A percentile compares a stretch with the other conserved stretches of the same genome.
phyloP scores from a whole-genome alignment of 2,797 vertebrate genomes.

The Botia kubotai region DNA sequence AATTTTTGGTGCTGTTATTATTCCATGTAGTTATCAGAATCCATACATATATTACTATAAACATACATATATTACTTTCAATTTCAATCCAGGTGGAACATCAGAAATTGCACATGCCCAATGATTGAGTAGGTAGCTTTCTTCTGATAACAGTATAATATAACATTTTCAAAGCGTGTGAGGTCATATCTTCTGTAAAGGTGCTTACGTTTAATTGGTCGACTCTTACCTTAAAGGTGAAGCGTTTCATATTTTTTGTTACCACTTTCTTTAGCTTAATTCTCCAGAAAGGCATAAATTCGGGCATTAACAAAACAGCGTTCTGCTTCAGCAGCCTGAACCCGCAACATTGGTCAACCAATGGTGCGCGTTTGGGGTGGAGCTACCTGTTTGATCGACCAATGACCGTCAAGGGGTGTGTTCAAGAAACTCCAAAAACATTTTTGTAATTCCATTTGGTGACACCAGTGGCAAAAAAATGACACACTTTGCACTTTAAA shows the following conservation, averaged over 20 bases:
- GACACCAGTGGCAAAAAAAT: too few species aligned
- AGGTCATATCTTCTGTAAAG: slow-evolving; percentile 47
- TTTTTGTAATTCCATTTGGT: too few species aligned
- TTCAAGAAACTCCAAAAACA: too few species aligned
- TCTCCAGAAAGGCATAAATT: background rate
- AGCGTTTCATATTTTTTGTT: background rate
- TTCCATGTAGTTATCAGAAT: slow-evolving; percentile 26
- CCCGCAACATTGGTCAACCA: background rate
- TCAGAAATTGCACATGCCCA: slow-evolving; percentile 59
- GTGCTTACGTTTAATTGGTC: slow-evolving; percentile 44
- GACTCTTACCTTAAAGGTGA: background rate
- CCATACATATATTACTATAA: slow-evolving; percentile 44
- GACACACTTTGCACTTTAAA: background rate
- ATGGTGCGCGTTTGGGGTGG: background rate
- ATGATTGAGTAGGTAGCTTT: slow-evolving; percentile 6
- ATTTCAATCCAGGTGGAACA: slow-evolving; percentile 39
- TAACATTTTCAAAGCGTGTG: slow-evolving; percentile 29
- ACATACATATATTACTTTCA: slow-evolving; percentile 40
- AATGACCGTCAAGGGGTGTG: too few species aligned
- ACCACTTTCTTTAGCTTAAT: background rate
- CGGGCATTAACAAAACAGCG: too few species aligned
- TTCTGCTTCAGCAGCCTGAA: background rate
- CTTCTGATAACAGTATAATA: slow-evolving; percentile 1
- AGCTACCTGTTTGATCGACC: too few species aligned
- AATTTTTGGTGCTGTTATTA: slow-evolving; percentile 50